Base-by-base conservation (phyloP, 2,797 vertebrate genomes). In the Manis javanica region DNA sequence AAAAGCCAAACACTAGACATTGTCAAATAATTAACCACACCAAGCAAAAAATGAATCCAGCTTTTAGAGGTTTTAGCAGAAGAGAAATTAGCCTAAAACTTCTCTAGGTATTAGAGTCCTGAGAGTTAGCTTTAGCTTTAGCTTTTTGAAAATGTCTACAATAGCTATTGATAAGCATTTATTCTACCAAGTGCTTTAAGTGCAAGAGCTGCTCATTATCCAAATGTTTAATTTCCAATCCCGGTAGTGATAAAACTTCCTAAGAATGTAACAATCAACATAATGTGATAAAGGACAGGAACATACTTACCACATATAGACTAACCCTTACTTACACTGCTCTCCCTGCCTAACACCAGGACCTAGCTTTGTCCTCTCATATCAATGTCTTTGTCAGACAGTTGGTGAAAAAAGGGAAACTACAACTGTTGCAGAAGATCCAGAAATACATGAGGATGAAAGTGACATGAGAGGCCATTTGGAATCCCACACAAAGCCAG, bases 151-250 rank as follows among this genome's bases (percentile, higher is more conserved):
- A 51, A 16, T 34, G 21, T 81, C 24, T 90, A 46, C 13, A 53
- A 31, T 14, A 49, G 34, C 23, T 31, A 46, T 90, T 81, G 69
- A 24, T 87, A 49, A 66, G 21, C 49, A 57, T 37, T 19, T 39
- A 12, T 72, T 75, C 64, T 63, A 42, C 16, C 29, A 51, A 31
- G 24, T 90, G 34, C 29, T 77, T 69, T 74, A 88, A 31, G 18
- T 57, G 72, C 6, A 90, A 81, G n/a, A 74, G 37, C 42, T 82
- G 34, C 24, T 92, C n/a, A 7, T 78, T 91, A 77, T 53, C 37
- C 49, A 96, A 74, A 53, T 57, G 93, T 91, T 93, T 96, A 77
- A 78, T 90, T 97, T 92, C 42, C 49, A 91, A 77, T 39, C 63
- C 5, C 3, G 19, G 34, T 78, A 51, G 26, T 26, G 15, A 92